These are phyloP conservation scores for Plemyria rubiginata DNA, from an alignment of 2,888 invertebrate species.

Conservation along the genomic window DNA sequence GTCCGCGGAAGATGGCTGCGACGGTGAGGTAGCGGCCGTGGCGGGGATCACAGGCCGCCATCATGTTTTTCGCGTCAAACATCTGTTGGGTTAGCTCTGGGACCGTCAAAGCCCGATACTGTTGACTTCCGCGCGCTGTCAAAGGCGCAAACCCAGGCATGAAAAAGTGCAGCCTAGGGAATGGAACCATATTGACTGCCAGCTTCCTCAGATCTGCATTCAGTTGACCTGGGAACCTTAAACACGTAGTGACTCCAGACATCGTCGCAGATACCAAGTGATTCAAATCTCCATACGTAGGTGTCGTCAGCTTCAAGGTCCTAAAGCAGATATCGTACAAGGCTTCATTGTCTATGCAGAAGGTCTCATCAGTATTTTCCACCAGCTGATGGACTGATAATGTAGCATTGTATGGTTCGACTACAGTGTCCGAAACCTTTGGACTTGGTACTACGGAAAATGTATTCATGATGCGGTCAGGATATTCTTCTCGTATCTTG, in stretches of 20 bases:
- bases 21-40: slow-evolving; percentile 95
- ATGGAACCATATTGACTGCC: slow-evolving; percentile 86
- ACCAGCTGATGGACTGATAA: slow-evolving; percentile 87
- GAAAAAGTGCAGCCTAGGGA: slow-evolving; percentile 87
- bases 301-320: slow-evolving; percentile 89
- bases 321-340: slow-evolving; percentile 92
- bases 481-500: slow-evolving; percentile 90
- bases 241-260: slow-evolving; percentile 77
- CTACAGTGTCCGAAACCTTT: slow-evolving; percentile 90
- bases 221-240: slow-evolving; percentile 73
- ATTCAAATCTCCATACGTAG: slow-evolving; percentile 92
- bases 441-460: slow-evolving; percentile 90
- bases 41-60: slow-evolving; percentile 96
- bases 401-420: slow-evolving; percentile 88
- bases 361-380: slow-evolving; percentile 87
- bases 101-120: slow-evolving; percentile 93
- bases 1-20: slow-evolving; percentile 94
- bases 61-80: slow-evolving; percentile 98
- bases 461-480: slow-evolving; percentile 89
- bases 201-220: slow-evolving; percentile 89
- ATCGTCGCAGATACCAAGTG: slow-evolving; percentile 74
- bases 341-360: slow-evolving; percentile 91
- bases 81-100: slow-evolving; percentile 95
- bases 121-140: slow-evolving; percentile 93
- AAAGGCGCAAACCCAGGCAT: slow-evolving; percentile 87